phyloP scores from a whole-genome alignment of 2,113 vertebrate species.

The Tachuris rubrigastra region DNA sequence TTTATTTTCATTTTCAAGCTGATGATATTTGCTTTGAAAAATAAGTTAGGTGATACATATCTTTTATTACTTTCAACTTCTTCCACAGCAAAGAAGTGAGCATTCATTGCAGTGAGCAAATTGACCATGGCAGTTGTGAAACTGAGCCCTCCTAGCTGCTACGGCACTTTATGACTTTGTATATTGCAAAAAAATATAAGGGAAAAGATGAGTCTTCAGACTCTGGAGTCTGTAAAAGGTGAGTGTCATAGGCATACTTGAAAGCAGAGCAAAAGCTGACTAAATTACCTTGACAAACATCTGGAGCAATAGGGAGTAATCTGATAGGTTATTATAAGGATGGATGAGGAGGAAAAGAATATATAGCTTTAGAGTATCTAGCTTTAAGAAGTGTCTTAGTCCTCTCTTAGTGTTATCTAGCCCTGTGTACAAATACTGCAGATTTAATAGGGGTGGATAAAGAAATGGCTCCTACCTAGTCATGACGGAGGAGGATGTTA shows the following conservation, averaged over 20 bases:
- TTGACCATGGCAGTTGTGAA: background rate
- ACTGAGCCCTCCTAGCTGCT: background rate
- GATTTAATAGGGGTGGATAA: background rate
- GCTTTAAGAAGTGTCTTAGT: background rate
- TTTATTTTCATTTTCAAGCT: background rate
- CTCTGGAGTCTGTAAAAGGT: background rate
- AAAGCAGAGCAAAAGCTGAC: background rate
- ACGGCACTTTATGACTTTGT: background rate
- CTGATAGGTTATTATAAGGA: background rate
- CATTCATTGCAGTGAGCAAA: background rate
- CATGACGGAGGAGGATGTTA: background rate
- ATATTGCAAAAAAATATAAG: background rate
- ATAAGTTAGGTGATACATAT: background rate
- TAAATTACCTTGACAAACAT: background rate
- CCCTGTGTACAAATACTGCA: background rate
- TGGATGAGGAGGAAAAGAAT: background rate
- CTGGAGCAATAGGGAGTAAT: background rate
- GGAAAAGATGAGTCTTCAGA: background rate
- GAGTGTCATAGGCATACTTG: background rate
- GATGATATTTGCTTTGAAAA: background rate
- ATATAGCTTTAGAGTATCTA: background rate
- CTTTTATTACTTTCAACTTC: background rate
- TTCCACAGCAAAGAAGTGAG: background rate
- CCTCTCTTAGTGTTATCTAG: background rate
- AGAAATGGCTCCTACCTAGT: background rate